Percentiles rank a stretch among this genome's conserved stretches.
Evolutionary conservation across 1,140 invertebrate species (phyloP).

Genomic region (Lutraria rhynchaena): DNA sequence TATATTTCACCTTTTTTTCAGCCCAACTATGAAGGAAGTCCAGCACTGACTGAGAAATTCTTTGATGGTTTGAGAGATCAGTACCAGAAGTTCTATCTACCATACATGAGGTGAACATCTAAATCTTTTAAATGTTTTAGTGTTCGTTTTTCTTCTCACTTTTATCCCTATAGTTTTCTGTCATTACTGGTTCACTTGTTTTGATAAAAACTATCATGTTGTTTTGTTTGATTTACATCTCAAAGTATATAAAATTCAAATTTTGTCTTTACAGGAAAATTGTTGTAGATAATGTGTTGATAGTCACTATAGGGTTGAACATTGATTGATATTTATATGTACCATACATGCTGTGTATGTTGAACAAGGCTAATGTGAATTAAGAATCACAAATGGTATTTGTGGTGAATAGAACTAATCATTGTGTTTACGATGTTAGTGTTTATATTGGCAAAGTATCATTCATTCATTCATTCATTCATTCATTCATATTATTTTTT

Average conservation of each 20-base stretch:
- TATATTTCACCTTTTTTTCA: conserved; percentile 10
- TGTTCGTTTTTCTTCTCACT: background rate
- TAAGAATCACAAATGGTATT: too few species aligned
- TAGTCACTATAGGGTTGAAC: too few species aligned
- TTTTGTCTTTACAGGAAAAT: background rate
- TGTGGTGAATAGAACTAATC: too few species aligned
- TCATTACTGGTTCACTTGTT: background rate
- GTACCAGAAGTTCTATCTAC: background rate
- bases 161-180: background rate
- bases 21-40: conserved; percentile 7
- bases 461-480: too few species aligned
- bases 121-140: background rate
- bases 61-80: conserved; percentile 22
- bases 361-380: too few species aligned
- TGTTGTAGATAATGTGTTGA: background rate
- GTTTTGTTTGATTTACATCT: background rate
- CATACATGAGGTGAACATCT: conserved; percentile 4
- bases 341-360: too few species aligned
- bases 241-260: background rate
- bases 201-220: background rate
- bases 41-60: conserved; percentile 1
- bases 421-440: too few species aligned
- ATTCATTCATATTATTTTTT: too few species aligned
- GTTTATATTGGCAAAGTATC: too few species aligned
- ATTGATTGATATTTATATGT: too few species aligned